A percentile compares a stretch with the other conserved stretches of the same genome.
phyloP scores from a whole-genome alignment of 2,888 invertebrate genomes.

The Sinopyrophorus schimmeli region DNA sequence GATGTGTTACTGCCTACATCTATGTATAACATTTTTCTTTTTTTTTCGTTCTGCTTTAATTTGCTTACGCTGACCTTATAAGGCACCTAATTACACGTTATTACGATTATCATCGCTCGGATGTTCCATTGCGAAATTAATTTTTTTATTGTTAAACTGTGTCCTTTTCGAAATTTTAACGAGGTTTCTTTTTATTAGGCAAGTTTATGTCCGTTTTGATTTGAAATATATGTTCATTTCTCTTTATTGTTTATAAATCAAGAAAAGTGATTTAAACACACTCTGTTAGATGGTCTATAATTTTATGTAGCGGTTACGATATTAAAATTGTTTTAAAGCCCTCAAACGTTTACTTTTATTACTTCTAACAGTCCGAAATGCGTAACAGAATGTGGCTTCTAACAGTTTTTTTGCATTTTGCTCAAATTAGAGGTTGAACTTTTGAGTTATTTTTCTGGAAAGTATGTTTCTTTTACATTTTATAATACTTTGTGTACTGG shows the following conservation, averaged over 20 bases:
- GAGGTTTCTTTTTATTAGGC: neutral
- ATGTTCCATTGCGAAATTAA: conserved; percentile 26
- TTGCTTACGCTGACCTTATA: conserved; percentile 37
- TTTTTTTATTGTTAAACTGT: conserved; percentile 8
- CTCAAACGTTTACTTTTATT: no score
- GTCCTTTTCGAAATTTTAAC: conserved; percentile 10
- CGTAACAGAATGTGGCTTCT: no score
- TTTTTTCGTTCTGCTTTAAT: conserved; percentile 37
- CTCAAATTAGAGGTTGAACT: no score
- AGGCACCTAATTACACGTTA: conserved; percentile 38
- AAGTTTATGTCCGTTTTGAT: neutral
- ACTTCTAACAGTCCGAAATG: no score
- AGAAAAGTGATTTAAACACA: neutral
- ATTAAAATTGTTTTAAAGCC: conserved; percentile 6
- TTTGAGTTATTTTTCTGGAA: no score
- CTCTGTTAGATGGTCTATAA: neutral
- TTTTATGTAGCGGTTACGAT: neutral
- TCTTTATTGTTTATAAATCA: no score
- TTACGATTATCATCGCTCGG: conserved; percentile 37
- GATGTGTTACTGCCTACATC: conserved; percentile 33
- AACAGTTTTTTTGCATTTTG: no score
- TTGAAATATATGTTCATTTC: no score
- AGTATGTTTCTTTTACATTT: no score
- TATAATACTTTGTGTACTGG: no score
- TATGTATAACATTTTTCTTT: conserved; percentile 32